phyloP scores from a whole-genome alignment of 2,888 invertebrate genomes.

The Nomada ferruginata region DNA sequence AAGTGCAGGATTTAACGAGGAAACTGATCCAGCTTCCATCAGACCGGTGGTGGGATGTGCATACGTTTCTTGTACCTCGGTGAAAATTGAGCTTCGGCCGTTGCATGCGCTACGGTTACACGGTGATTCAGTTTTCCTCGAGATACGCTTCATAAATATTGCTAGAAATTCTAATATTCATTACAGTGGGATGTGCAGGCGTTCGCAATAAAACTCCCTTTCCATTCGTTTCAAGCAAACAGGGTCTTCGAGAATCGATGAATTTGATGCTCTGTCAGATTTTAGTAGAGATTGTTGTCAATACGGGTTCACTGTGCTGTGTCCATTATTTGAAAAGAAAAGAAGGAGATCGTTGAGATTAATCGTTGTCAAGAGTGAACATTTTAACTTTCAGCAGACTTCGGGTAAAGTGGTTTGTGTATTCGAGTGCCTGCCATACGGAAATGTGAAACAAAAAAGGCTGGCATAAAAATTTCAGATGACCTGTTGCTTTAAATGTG shows the following conservation, averaged over 20 bases:
- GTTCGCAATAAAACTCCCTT: slow-evolving; percentile 5
- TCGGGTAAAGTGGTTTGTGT: not conserved
- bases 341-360: no score
- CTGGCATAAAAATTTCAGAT: not conserved
- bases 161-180: slow-evolving; percentile 16
- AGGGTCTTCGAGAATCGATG: not conserved
- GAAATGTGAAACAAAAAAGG: not conserved
- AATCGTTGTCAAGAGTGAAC: no score
- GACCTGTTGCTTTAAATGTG: slow-evolving; percentile 20
- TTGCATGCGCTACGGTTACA: slow-evolving; percentile 8
- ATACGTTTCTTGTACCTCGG: slow-evolving; percentile 31
- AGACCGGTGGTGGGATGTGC: slow-evolving; percentile 10
- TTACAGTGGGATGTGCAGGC: not conserved
- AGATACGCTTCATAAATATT: slow-evolving; percentile 8
- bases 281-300: not conserved
- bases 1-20: slow-evolving; percentile 54
- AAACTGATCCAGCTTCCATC: slow-evolving; percentile 51
- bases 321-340: no score
- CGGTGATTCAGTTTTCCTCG: slow-evolving; percentile 31
- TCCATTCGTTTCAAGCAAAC: not conserved
- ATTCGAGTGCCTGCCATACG: not conserved
- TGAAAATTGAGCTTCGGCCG: slow-evolving; percentile 44
- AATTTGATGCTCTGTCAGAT: not conserved
- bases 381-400: no score
- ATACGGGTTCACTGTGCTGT: not conserved